Evolutionary conservation across 2,113 vertebrate genomes (phyloP).

Genomic region (Chloebia gouldiae): DNA sequence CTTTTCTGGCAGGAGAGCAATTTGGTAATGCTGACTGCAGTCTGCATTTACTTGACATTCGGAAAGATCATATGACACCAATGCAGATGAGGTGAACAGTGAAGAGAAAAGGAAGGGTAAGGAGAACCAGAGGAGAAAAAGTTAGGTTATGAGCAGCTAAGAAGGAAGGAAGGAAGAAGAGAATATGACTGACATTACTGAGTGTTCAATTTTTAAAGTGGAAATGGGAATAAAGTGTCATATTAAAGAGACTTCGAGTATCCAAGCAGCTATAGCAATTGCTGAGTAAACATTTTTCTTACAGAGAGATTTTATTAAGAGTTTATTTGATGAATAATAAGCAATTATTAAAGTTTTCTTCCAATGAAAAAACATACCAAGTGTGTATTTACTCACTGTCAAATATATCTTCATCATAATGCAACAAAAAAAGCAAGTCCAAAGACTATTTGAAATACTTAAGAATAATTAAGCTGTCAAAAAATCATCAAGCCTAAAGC

Average conservation of each 20-base stretch:
- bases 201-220: not conserved
- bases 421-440: not conserved
- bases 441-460: not conserved
- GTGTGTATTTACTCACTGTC: not conserved
- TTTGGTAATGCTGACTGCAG: conserved; percentile 52
- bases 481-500: not conserved
- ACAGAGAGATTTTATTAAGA: not conserved
- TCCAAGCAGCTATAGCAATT: not conserved
- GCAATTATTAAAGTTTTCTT: not conserved
- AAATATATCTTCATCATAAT: not conserved
- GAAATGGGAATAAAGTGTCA: not conserved
- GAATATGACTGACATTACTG: not conserved
- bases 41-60: conserved; percentile 55
- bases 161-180: not conserved
- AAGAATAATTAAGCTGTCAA: not conserved
- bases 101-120: conserved; percentile 29
- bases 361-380: not conserved
- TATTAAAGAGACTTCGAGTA: not conserved
- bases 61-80: conserved; percentile 52
- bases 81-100: conserved; percentile 42
- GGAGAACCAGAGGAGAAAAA: conserved; percentile 37
- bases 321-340: not conserved
- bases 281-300: not conserved
- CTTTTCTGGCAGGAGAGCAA: conserved; percentile 42
- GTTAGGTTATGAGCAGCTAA: not conserved